Evolutionary conservation across 2,113 vertebrate genomes (phyloP).

Genomic region (Mastomys coucha): DNA sequence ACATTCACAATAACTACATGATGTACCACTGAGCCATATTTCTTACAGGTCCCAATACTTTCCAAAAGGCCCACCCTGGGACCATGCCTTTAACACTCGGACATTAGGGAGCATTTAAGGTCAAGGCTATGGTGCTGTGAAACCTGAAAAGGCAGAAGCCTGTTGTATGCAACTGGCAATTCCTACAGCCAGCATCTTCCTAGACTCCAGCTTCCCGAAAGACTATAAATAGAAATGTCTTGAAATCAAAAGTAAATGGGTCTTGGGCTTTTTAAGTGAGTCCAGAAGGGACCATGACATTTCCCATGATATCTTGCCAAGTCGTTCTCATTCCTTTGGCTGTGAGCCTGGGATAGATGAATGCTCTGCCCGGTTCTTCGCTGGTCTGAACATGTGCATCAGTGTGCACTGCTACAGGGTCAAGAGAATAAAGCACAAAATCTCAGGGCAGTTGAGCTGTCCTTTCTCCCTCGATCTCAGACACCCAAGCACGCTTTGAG

Average conservation of each 20-base stretch:
- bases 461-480: slow-evolving; percentile 32
- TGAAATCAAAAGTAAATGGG: slow-evolving; percentile 8
- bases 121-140: background rate
- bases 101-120: background rate
- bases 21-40: background rate
- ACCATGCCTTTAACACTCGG: background rate
- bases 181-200: background rate
- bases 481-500: background rate
- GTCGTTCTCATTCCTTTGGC: slow-evolving; percentile 29
- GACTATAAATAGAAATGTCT: slow-evolving; percentile 29
- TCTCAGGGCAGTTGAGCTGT: background rate
- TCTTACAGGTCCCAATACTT: background rate
- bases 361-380: slow-evolving; percentile 1
- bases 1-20: background rate
- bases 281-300: slow-evolving; percentile 44
- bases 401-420: background rate
- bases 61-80: background rate
- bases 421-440: slow-evolving; percentile 24
- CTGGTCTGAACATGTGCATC: background rate
- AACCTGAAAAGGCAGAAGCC: slow-evolving; percentile 40
- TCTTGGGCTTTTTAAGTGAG: slow-evolving; percentile 42
- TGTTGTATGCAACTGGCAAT: background rate
- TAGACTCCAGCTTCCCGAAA: slow-evolving; percentile 25
- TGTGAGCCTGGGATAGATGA: slow-evolving; percentile 25
- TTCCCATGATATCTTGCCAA: slow-evolving; percentile 59